Base-by-base conservation (phyloP, 92 coral and sea anemone genomes). In the Anthopleura xanthogrammica region DNA sequence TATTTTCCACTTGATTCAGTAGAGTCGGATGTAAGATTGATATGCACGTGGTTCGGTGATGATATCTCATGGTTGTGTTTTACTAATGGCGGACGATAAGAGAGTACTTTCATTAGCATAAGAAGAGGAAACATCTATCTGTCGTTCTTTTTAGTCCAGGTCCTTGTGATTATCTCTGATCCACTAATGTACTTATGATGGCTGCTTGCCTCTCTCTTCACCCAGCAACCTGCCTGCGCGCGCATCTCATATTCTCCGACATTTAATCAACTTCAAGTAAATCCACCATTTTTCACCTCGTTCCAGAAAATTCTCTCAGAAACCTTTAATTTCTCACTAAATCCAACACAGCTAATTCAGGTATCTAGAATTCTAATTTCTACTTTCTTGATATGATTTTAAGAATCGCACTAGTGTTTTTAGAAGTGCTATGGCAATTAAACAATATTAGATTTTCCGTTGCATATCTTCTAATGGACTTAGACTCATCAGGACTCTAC, bases 11-110 rank as follows among this genome's bases (percentile, higher is more conserved):
- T 75, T 42, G 0, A 75, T 75, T 75, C 23, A 42, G 36, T 29
- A 29, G 16, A 42, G 57, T 19, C 78, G 78, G 78, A 75, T 20
- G 57, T 75, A 22, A 75, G 74, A 68, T 68, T 4, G 1, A 68
- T 22, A 13, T 43, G 12, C 78, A 75, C 78, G 39, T 68, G 74
- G 74, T 68, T 62, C 70, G 9, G 1, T 68, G 6, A 68, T 23
- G 74, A 75, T 42, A 42, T 75, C 78, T 40, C 4, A 73, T 40
- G 54, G 39, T n/a, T 29, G 13, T 39, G 77, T 43, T 73, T 73
- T 6, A 36, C 77, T 73, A 73, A 73, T 73, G 72, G 42, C 74
- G 12, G 42, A 68, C 41, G 78, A 75, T 75, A 75, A 75, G 57
- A 75, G 20, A 68, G 74, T 29, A 36, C 42, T 12, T 68, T 36